phyloP scores from a whole-genome alignment of 2,797 vertebrate genomes.

The Sebastolobus altivelis region DNA sequence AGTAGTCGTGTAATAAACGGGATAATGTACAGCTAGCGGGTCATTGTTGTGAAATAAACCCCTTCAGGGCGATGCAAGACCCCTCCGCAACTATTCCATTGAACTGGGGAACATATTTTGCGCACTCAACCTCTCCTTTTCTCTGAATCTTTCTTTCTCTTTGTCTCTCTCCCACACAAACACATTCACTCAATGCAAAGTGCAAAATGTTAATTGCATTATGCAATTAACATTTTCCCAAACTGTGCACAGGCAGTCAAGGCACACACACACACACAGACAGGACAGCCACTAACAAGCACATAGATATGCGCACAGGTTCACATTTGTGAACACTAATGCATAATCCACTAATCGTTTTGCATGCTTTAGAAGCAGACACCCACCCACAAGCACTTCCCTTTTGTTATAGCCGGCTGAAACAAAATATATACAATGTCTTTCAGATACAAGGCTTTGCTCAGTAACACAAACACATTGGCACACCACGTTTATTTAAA shows the following conservation, averaged over 20 bases:
- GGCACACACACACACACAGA: neutral
- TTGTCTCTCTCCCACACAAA: neutral
- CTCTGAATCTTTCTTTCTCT: neutral
- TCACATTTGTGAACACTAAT: constrained; percentile 16
- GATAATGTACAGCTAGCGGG: no score
- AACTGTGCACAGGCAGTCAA: neutral
- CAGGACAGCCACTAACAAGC: constrained; percentile 1
- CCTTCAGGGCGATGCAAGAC: no score
- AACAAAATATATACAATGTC: neutral
- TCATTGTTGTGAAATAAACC: no score
- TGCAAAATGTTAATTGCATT: neutral
- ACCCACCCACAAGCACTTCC: neutral
- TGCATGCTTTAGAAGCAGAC: constrained; percentile 6
- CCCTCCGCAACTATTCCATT: neutral
- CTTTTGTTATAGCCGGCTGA: neutral
- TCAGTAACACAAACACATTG: neutral
- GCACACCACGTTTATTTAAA: constrained; percentile 8
- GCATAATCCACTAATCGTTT: constrained; percentile 12
- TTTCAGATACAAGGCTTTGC: neutral
- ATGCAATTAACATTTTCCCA: neutral
- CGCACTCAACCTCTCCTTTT: neutral
- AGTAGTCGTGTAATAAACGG: no score
- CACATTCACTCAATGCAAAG: neutral
- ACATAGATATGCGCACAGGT: neutral
- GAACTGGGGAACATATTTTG: neutral